Conservation (phyloP, 92 coral and sea anemone species). For the Diadumene lineata region DNA sequence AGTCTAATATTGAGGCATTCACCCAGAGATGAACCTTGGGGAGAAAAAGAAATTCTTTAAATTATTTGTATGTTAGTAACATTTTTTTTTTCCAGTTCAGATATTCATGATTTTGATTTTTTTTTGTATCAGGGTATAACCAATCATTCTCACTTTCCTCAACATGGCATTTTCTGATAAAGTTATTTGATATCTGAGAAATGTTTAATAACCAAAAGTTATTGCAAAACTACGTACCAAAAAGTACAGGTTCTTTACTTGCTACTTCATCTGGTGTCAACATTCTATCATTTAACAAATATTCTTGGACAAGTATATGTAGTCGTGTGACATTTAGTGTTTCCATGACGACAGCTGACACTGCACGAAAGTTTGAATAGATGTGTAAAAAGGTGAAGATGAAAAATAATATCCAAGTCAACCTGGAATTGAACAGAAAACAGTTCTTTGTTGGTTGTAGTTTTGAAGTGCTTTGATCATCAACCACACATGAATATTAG, state of each 20-base stretch:
- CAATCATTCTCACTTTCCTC: too few relatives aligned
- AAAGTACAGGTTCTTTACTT: conserved; percentile 78
- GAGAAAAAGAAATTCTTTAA: neutral
- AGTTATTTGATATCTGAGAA: too few relatives aligned
- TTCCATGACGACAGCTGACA: conserved; percentile 94
- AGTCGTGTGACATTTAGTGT: conserved; percentile 84
- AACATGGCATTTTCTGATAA: too few relatives aligned
- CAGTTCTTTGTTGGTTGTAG: neutral
- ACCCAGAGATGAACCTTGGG: conserved; percentile 52
- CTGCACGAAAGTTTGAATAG: conserved; percentile 93
- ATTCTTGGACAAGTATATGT: conserved; percentile 73
- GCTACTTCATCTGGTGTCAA: conserved; percentile 85
- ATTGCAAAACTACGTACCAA: conserved; percentile 36
- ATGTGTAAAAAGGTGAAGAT: conserved; percentile 89
- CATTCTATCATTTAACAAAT: conserved; percentile 52
- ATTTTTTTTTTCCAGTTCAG: too few relatives aligned
- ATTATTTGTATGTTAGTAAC: too few relatives aligned
- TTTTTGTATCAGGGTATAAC: too few relatives aligned
- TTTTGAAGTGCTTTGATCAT: too few relatives aligned
- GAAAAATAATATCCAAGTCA: conserved; percentile 91
- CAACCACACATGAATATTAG: too few relatives aligned
- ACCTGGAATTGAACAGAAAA: conserved; percentile 35
- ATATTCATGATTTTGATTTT: too few relatives aligned
- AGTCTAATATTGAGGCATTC: conserved; percentile 71
- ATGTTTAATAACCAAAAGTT: too few relatives aligned